A percentile compares a stretch with the other conserved stretches of the same genome.
These are phyloP conservation scores for Leucoma salicis DNA, from an alignment of 2,888 invertebrate genomes.

Conservation along the genomic window DNA sequence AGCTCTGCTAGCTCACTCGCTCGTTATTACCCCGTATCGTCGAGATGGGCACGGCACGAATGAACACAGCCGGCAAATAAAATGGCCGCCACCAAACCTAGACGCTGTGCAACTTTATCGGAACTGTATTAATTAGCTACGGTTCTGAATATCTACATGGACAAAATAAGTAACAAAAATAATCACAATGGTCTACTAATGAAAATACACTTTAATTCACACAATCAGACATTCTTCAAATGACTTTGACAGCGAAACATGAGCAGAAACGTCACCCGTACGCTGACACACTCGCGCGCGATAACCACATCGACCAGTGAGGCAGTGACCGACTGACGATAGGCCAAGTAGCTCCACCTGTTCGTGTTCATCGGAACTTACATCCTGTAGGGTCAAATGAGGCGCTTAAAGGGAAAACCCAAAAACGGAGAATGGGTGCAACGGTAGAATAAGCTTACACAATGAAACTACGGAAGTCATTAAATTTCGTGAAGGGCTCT, in stretches of 20 bases:
- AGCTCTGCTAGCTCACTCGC: slow-evolving; percentile 63
- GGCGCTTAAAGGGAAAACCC: slow-evolving; percentile 55
- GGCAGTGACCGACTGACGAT: slow-evolving; percentile 51
- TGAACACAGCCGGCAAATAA: slow-evolving; percentile 79
- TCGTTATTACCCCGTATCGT: slow-evolving; percentile 72
- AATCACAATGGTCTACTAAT: slow-evolving; percentile 40
- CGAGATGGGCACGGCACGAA: slow-evolving; percentile 78
- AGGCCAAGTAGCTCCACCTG: slow-evolving; percentile 72
- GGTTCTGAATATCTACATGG: slow-evolving; percentile 29
- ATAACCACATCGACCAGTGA: slow-evolving; percentile 50
- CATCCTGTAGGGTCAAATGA: slow-evolving; percentile 61
- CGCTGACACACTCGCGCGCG: slow-evolving; percentile 41
- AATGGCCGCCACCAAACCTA: slow-evolving; percentile 76
- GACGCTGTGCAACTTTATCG: slow-evolving; percentile 64
- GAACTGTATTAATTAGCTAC: slow-evolving; percentile 50
- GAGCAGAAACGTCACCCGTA: slow-evolving; percentile 66
- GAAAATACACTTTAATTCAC: slow-evolving; percentile 46
- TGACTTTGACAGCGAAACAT: slow-evolving; percentile 66
- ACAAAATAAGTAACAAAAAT: slow-evolving; percentile 37
- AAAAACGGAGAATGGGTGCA: slow-evolving; percentile 65
- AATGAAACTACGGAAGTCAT: slow-evolving; percentile 64
- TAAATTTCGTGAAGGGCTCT: slow-evolving; percentile 49
- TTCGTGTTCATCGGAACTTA: slow-evolving; percentile 50
- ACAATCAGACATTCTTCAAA: slow-evolving; percentile 53
- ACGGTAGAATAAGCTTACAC: slow-evolving; percentile 64